Base-by-base conservation (phyloP, 35 echinoderm and acorn worm species). In the Apostichopus japonicus region DNA sequence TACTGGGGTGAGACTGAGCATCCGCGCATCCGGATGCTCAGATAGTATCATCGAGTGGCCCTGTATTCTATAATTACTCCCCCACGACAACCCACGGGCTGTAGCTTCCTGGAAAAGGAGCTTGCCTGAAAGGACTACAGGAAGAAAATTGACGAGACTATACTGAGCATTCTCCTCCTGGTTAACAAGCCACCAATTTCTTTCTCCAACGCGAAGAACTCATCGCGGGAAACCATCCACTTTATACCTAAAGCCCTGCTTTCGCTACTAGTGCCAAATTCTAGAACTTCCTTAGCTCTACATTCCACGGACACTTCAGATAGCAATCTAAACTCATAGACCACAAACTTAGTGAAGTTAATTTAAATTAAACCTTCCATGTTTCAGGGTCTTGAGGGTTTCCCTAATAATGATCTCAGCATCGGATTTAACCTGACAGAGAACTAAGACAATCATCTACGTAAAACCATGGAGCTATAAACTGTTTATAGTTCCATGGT, bases 401-500 rank as follows among this genome's bases (percentile, higher is more conserved):
- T 84, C 80, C 16, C 52, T 84, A 22, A 58, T 84, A 84, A 84
- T 84, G 22, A 57, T 56, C 54, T 84, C 57, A 44, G 80, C 80
- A 17, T 21, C 19, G 16, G 53, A 84, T 8, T 15, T 84, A n/a
- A n/a, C n/a, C n/a, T 55, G 80, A 84, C 6, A 84, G 53, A 19
- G 80, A 84, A 54, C 86, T 88, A 55, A 88, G 62, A 55, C 86
- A 65, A 23, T 87, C 84, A 87, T 87, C 56, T 22, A 87, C 56
- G 23, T 87, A 87, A 87, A 65, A 87, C 17, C n/a, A n/a, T n/a
- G 56, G 23, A 84, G 56, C 57, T 57, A 19, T 72, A 10, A 10
- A 72, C 70, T 15, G 70, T 72, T 16, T 72, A 72, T 57, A 9
- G 9, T 5, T 57, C 56, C 56, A 57, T 57, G 56, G 8, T n/a